phyloP scores from a whole-genome alignment of 2,797 vertebrate species.

The Loris lydekkerianus region DNA sequence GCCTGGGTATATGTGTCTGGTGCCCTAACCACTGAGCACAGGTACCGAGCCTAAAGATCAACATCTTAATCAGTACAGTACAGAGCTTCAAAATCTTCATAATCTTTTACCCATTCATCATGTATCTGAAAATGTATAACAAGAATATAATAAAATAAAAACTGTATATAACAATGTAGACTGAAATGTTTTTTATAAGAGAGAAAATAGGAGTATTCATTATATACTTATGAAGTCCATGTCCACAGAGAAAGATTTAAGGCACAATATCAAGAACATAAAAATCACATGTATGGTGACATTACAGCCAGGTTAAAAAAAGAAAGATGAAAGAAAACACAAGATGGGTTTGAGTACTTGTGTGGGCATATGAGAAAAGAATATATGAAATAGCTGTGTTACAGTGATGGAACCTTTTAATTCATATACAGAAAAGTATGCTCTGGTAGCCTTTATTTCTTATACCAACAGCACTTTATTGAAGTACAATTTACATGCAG shows the following conservation, averaged over 20 bases:
- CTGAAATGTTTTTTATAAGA: constrained; percentile 10
- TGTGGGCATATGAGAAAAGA: not conserved
- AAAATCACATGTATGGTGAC: not conserved
- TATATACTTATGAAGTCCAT: not conserved
- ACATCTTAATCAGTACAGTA: not conserved
- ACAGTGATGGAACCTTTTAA: not conserved
- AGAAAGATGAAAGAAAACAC: not conserved
- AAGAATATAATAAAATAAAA: constrained; percentile 43
- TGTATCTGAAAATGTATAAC: not conserved
- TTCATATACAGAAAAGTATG: not conserved
- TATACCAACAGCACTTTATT: constrained; percentile 56
- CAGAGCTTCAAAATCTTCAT: not conserved
- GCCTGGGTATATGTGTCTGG: too few relatives aligned
- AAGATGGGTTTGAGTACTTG: too few relatives aligned
- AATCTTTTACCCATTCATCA: not conserved
- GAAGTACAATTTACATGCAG: constrained; percentile 49
- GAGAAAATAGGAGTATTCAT: constrained; percentile 18
- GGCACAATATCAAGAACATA: not conserved
- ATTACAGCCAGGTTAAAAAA: not conserved
- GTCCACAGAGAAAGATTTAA: constrained; percentile 25
- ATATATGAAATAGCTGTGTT: not conserved
- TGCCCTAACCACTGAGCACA: too few relatives aligned
- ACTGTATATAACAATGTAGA: not conserved
- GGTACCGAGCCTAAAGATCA: not conserved
- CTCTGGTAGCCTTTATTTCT: constrained; percentile 15